A percentile compares a stretch with the other conserved stretches of the same genome.
Evolutionary conservation across 1,140 invertebrate species (phyloP).

Genomic region (Aricia agestis): DNA sequence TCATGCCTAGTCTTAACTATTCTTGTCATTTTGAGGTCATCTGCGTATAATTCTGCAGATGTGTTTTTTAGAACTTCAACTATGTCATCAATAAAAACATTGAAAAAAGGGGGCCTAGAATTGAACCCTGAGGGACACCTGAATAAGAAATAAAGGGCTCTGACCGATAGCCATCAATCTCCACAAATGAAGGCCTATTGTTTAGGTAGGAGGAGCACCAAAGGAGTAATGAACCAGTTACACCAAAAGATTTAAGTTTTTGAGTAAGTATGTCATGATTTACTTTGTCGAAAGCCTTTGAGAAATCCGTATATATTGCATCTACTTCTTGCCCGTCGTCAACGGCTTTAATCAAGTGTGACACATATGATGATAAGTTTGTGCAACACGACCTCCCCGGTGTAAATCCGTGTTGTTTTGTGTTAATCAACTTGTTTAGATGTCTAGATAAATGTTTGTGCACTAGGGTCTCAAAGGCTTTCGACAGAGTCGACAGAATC

Average conservation of each 20-base stretch:
- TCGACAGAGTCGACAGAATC: constrained; percentile 22
- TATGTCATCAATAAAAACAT: neutral
- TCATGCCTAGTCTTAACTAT: neutral
- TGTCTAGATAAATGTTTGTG: constrained; percentile 20
- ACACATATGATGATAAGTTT: constrained; percentile 23
- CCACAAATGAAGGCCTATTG: constrained; percentile 18
- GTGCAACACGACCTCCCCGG: constrained; percentile 22
- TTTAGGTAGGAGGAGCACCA: constrained; percentile 21
- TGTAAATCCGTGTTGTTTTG: constrained; percentile 31
- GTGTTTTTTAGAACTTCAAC: too few relatives aligned
- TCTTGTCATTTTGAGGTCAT: neutral
- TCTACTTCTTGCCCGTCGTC: constrained; percentile 20
- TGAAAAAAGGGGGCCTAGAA: neutral
- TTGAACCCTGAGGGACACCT: constrained; percentile 17
- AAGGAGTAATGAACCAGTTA: constrained; percentile 13
- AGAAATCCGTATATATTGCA: constrained; percentile 29
- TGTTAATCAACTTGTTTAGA: constrained; percentile 14
- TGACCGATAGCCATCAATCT: constrained; percentile 17
- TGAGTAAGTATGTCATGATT: constrained; percentile 25
- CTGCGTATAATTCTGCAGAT: too few relatives aligned
- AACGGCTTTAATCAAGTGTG: constrained; percentile 17
- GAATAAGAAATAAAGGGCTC: constrained; percentile 8
- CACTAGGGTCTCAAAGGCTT: constrained; percentile 27
- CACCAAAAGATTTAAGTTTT: constrained; percentile 22
- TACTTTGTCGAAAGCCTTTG: constrained; percentile 30